Conservation (phyloP, 2,113 vertebrate species). For the Brienomyrus brachyistius region DNA sequence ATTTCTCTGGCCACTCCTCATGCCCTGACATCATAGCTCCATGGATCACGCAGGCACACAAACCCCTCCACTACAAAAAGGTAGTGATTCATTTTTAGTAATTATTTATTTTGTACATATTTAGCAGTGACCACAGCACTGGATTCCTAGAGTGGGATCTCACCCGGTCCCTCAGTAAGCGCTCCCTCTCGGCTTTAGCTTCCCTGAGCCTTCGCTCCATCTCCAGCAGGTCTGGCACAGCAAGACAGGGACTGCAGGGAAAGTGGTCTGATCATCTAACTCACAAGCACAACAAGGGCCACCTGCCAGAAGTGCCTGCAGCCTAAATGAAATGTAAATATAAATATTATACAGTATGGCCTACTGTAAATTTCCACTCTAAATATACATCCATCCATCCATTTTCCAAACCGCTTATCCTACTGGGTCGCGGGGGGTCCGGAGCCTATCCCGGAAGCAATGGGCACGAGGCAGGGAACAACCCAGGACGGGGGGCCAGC, state of each 20-base stretch:
- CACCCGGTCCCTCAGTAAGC: constrained; percentile 74
- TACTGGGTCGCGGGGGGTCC: too few species aligned
- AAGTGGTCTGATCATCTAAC: not conserved
- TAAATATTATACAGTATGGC: too few species aligned
- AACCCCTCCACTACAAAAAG: not conserved
- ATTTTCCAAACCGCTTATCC: too few species aligned
- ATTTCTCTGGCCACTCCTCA: not conserved
- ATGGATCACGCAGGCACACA: not conserved
- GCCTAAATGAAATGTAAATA: not conserved
- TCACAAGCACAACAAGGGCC: not conserved
- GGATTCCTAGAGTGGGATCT: constrained; percentile 34
- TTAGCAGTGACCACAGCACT: not conserved
- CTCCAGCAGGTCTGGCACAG: constrained; percentile 57
- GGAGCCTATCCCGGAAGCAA: too few species aligned
- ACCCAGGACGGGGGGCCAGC: too few species aligned
- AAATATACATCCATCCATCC: not conserved
- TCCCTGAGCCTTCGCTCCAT: constrained; percentile 73
- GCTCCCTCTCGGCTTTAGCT: constrained; percentile 70
- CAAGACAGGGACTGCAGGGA: constrained; percentile 44
- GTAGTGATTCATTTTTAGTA: not conserved
- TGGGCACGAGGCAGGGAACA: too few species aligned
- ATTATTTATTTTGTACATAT: not conserved
- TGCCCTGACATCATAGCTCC: not conserved
- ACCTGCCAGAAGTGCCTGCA: not conserved
- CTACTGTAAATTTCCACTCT: not conserved